Evolutionary conservation across 2,888 invertebrate genomes (phyloP).

Genomic region (Tipula vernalis): DNA sequence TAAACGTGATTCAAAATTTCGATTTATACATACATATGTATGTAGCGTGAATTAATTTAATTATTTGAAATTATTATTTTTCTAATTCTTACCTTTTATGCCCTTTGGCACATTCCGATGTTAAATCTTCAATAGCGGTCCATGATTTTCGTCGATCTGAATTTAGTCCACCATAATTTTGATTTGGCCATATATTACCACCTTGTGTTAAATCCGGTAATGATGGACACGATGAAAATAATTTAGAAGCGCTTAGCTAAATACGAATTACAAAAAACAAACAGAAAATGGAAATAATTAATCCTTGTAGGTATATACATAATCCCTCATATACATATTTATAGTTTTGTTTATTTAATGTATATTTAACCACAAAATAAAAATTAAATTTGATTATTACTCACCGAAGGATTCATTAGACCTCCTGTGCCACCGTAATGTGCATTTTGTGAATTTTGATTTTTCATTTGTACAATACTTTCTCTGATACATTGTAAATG

Average conservation of each 20-base stretch:
- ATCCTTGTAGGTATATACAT: not conserved
- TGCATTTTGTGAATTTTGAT: slow-evolving; percentile 27
- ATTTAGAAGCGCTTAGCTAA: slow-evolving; percentile 21
- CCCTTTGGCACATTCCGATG: slow-evolving; percentile 42
- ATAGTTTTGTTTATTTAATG: not conserved
- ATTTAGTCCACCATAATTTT: slow-evolving; percentile 25
- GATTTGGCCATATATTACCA: slow-evolving; percentile 30
- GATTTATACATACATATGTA: no score
- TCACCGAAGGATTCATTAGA: slow-evolving; percentile 17
- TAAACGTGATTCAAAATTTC: no score
- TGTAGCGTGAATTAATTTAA: no score
- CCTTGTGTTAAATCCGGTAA: slow-evolving; percentile 30
- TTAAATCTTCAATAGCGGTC: slow-evolving; percentile 70
- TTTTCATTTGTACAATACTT: slow-evolving; percentile 37
- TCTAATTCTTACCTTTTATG: slow-evolving; percentile 38
- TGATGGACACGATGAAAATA: slow-evolving; percentile 28
- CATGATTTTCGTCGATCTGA: slow-evolving; percentile 60
- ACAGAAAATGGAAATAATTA: slow-evolving; percentile 11
- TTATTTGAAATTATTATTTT: no score
- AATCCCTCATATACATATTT: not conserved
- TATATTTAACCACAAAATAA: not conserved
- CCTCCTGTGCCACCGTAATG: slow-evolving; percentile 14
- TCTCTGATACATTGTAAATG: slow-evolving; percentile 36
- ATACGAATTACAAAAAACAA: not conserved
- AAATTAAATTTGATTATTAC: not conserved